Evolutionary conservation across 2,797 vertebrate species (phyloP), one percentile per base, ranked within the genome.

Genomic region (Iguana delicatissima): DNA sequence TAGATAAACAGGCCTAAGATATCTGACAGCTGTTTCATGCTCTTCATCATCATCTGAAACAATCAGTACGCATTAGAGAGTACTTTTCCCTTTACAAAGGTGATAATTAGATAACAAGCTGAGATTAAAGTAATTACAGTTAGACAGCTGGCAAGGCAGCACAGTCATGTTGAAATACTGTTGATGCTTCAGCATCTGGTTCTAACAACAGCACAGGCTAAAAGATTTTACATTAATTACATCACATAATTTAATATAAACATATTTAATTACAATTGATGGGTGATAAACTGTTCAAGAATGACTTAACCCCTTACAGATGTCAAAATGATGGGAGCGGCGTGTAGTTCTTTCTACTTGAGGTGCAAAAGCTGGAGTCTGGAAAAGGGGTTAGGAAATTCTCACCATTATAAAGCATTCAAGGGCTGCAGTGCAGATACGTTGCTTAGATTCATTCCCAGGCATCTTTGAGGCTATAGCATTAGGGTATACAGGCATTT

Each of bases 81-180:
- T 97, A 97, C 97, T 98, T 98, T 97, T 97, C 97, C 97, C 97
- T 98, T 98, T 98, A 98, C 97, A 98, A 98, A 98, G 97, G 97
- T 98, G 98, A 98, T 98, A 98, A 98, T 98, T 98, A 98, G 98
- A 98, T 98, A 98, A 98, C 98, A 98, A 98, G 98, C 98, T 97
- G 97, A 98, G 98, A 98, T 98, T 98, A 98, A 98, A 98, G 97
- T 97, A 98, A 98, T 98, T 98, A 98, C 96, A 97, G 96, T 97
- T 96, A 98, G 97, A 97, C 98, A 98, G 98, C 98, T 98, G 98
- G 97, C 94, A 94, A 97, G 96, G 96, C 97, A 96, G 97, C 96
- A 97, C 97, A 96, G 97, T 97, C 97, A 97, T 96, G 97, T 97
- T 98, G 97, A 97, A 98, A 97, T 97, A 97, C 95, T 97, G 97